Percentiles rank a stretch among this genome's conserved stretches.
phyloP scores from a whole-genome alignment of 2,797 vertebrate genomes.

The Alfaro cultratus region DNA sequence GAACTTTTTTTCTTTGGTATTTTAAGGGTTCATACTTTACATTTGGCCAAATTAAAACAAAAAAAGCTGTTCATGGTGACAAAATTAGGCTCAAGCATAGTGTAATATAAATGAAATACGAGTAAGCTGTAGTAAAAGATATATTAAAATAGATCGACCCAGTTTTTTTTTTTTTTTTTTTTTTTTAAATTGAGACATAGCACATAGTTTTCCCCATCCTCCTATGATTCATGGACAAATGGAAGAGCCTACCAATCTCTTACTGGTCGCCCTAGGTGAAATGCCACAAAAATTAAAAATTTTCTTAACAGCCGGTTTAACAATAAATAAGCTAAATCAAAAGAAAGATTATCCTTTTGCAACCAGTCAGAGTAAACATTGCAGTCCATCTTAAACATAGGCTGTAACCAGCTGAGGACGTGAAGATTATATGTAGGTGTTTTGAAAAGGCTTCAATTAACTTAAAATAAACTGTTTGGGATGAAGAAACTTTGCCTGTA shows the following conservation, averaged over 20 bases:
- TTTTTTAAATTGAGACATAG: slow-evolving; percentile 1
- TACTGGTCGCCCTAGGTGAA: not conserved
- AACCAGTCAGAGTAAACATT: not conserved
- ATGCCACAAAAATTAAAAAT: not conserved
- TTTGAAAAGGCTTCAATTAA: slow-evolving; percentile 1
- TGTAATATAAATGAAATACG: slow-evolving; percentile 56
- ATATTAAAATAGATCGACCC: slow-evolving; percentile 55
- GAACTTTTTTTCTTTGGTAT: slow-evolving; percentile 8
- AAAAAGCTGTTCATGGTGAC: slow-evolving; percentile 41
- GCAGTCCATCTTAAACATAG: not conserved
- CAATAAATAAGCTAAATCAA: not conserved
- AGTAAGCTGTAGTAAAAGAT: slow-evolving; percentile 57
- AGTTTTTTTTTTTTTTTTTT: slow-evolving; percentile 25
- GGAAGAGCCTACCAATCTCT: not conserved
- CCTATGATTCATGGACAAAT: slow-evolving; percentile 7
- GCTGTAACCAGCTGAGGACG: not conserved
- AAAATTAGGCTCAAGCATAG: slow-evolving; percentile 49
- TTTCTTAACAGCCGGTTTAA: not conserved
- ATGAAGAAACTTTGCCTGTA: not conserved
- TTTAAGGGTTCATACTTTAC: slow-evolving; percentile 25
- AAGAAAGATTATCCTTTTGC: not conserved
- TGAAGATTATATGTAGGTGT: slow-evolving; percentile 1
- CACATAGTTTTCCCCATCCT: slow-evolving; percentile 17
- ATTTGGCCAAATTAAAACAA: slow-evolving; percentile 40
- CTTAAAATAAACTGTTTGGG: not conserved